Base-by-base conservation (phyloP, 2,797 vertebrate genomes). In the Protosalanx chinensis region DNA sequence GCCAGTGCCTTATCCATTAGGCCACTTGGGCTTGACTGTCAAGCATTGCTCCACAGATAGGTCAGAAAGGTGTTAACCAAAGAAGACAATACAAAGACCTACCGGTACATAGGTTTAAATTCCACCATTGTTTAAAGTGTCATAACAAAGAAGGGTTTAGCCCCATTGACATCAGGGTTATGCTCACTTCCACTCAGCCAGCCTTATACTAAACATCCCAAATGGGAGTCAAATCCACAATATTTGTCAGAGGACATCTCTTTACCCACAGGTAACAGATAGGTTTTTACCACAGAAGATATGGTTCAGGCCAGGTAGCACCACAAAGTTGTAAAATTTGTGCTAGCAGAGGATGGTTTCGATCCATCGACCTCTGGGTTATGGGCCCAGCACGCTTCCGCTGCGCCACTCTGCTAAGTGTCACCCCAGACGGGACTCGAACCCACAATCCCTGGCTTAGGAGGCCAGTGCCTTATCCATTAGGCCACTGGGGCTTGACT, bases 291-390 rank as follows among this genome's bases (percentile, higher is more conserved):
- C 33, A 35, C 6, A 35, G 33, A 35, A 0, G 33, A 35, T 35
- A 6, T n/a, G 33, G 33, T 33, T 33, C 33, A 33, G 33, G 33
- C 33, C 33, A 5, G 3, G 5, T 33, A 3, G 33, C 33, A 33
- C 33, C 33, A 33, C 3, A 3, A 5, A 3, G 33, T 5, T 33
- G 2, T 56, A 6, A 56, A 56, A 56, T 1, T 13, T 15, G 13
- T 15, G 1, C 12, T 92, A 92, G 90, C 90, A 93, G 91, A 93
- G 91, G 89, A 91, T 91, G 89, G 90, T 92, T 92, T 92, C 89
- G 88, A 92, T 90, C 88, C 89, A 92, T 91, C 89, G 88, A 91
- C 91, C 91, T 91, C 90, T 93, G 91, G 90, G 90, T 92, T 92
- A 92, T 92, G 91, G 90, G 91, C 89, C 91, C 91, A 93, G 91